Conservation (phyloP, 1,140 invertebrate species). For the Acromyrmex heyeri region DNA sequence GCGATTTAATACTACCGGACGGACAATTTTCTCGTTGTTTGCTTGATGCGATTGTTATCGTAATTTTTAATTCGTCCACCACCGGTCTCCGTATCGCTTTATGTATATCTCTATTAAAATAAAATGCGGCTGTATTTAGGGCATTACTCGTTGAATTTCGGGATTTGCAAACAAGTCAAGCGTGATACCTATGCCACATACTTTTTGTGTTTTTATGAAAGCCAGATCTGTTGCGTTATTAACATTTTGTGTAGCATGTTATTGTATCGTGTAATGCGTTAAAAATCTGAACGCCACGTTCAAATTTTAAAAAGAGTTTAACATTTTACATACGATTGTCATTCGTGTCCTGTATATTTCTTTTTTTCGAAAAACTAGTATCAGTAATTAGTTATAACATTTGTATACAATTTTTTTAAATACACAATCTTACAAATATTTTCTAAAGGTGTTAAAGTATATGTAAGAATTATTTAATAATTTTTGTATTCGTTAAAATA, state of each 20-base stretch:
- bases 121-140: constrained; percentile 1
- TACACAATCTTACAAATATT: no score
- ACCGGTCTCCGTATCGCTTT: neutral
- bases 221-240: constrained; percentile 2
- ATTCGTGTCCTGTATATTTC: neutral
- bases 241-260: constrained; percentile 18
- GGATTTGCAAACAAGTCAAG: constrained; percentile 13
- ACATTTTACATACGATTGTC: neutral
- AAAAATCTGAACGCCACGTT: neutral
- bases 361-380: no score
- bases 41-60: constrained; percentile 48
- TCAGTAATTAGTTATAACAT: no score
- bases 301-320: neutral
- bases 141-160: constrained; percentile 10
- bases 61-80: constrained; percentile 52
- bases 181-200: neutral
- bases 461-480: no score
- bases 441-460: no score
- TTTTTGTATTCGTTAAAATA: no score
- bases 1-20: constrained; percentile 49
- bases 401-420: no score
- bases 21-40: constrained; percentile 49
- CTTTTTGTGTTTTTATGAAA: constrained; percentile 24
- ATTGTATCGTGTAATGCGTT: constrained; percentile 1
- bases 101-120: constrained; percentile 35